phyloP scores from a whole-genome alignment of 2,888 invertebrate species.

The Epinotia ramella region DNA sequence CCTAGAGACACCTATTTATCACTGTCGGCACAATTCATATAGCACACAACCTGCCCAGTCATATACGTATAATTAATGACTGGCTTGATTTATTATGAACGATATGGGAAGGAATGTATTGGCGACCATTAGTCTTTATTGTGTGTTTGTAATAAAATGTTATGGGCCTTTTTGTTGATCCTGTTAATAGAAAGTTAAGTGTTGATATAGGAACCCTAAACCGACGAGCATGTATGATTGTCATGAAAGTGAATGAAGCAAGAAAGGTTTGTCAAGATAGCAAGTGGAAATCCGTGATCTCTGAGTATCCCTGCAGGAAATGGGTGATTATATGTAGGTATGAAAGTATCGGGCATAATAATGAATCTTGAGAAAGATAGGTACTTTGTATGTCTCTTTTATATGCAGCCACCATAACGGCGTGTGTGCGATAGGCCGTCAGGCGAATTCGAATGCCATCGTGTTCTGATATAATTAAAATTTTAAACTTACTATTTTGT shows the following conservation, averaged over 20 bases:
- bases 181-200: slow-evolving; percentile 24
- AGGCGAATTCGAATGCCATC: too few species aligned
- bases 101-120: slow-evolving; percentile 54
- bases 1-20: slow-evolving; percentile 51
- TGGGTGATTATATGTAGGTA: too few species aligned
- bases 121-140: slow-evolving; percentile 48
- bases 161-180: slow-evolving; percentile 27
- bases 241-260: too few species aligned
- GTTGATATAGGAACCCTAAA: neutral
- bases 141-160: slow-evolving; percentile 36
- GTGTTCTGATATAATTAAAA: too few species aligned
- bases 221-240: too few species aligned
- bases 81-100: slow-evolving; percentile 62
- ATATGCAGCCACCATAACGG: too few species aligned
- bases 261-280: too few species aligned
- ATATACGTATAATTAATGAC: slow-evolving; percentile 63
- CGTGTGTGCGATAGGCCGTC: too few species aligned
- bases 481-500: too few species aligned
- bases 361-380: neutral
- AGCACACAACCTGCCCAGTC: slow-evolving; percentile 52
- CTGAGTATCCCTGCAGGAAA: too few species aligned
- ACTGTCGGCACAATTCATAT: slow-evolving; percentile 54
- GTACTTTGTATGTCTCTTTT: neutral
- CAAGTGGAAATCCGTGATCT: too few species aligned
- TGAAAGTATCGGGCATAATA: neutral